Evolutionary conservation across 1,140 invertebrate species (phyloP), one percentile per base, ranked within the genome.

Genomic region (Drosophila arizonae): DNA sequence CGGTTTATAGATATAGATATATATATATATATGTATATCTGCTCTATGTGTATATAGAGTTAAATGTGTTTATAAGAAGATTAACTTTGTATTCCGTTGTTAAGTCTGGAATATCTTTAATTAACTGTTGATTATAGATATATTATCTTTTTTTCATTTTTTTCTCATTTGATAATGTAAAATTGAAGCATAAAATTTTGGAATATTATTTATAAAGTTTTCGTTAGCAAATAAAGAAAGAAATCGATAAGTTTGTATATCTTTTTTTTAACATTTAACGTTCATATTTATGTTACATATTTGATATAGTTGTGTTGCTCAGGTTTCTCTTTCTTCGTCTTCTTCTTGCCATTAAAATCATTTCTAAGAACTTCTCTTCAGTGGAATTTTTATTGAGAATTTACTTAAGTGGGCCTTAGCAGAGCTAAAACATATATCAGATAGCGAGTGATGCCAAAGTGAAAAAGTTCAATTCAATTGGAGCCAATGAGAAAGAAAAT

Each of bases 91-190:
- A 71, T 71, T 71, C 54, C 45, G 30, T 55, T 68, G 63, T 41
- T 39, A 17, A 72, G 36, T 54, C 60, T 67, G 52, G 63, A 68
- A 72, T 55, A 60, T 64, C 56, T 61, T 64, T 68, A 72, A 56
- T 68, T 68, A 68, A 72, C 70, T 72, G 64, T 61, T 43, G 64
- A 68, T 72, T 68, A 72, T 67, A 72, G 55, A 65, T 51, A 65
- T 30, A 56, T 56, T 39, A 48, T 55, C 28, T 48, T 11, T 55
- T 43, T 52, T 30, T 30, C 0, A 9, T 8, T 9, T 11, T 61
- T 26, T 58, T 33, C n/a, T 15, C 4, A 2, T 46, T 17, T 15
- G 43, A 36, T 57, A 48, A 3, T 71, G 30, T 58, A 58, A 66
- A 72, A 67, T 68, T 26, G 56, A 73, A 73, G 70, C 64, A 45